Evolutionary conservation across 2,888 invertebrate genomes (phyloP).

Genomic region (Ferrisia virgata): DNA sequence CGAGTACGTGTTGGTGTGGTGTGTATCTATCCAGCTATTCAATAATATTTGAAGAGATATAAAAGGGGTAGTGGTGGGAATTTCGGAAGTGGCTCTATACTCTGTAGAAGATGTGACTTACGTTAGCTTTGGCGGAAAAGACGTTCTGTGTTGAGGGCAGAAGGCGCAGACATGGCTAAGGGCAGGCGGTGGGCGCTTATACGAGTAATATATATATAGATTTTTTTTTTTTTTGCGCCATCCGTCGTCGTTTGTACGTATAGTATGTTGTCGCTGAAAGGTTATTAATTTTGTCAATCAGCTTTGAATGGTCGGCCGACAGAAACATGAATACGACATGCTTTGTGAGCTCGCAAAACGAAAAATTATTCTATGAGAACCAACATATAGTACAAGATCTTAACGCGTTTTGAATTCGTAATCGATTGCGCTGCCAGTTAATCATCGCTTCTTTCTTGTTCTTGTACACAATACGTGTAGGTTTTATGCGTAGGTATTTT

Average conservation of each 20-base stretch:
- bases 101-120: no score
- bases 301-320: conserved; percentile 29
- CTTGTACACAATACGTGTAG: conserved; percentile 42
- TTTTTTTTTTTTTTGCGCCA: no score
- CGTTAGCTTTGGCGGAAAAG: not conserved
- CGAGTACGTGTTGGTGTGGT: not conserved
- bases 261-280: conserved; percentile 18
- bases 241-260: no score
- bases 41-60: no score
- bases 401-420: conserved; percentile 43
- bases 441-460: conserved; percentile 39
- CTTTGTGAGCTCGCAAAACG: conserved; percentile 25
- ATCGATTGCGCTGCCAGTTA: conserved; percentile 45
- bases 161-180: not conserved
- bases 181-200: not conserved
- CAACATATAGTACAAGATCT: conserved; percentile 39
- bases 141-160: not conserved
- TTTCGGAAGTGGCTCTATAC: not conserved
- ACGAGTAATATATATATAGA: no score
- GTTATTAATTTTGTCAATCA: conserved; percentile 38
- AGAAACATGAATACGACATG: conserved; percentile 16
- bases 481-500: conserved; percentile 46
- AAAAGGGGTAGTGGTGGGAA: no score
- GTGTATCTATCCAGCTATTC: no score
- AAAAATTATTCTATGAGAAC: conserved; percentile 43